phyloP scores from a whole-genome alignment of 92 coral and sea anemone species.

The Epizoanthus fatuus region DNA sequence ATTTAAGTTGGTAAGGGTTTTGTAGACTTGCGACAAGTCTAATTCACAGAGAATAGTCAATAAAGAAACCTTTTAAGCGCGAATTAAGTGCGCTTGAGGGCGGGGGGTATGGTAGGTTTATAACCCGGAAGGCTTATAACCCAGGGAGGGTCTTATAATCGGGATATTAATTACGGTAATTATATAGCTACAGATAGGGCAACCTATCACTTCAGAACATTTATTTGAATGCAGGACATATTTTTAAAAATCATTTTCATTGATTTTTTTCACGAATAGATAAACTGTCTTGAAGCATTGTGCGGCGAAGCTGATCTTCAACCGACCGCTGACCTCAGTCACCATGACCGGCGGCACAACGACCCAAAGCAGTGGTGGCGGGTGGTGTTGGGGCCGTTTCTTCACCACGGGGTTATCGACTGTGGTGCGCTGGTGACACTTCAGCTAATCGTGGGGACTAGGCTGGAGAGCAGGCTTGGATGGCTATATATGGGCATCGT shows the following conservation, averaged over 20 bases:
- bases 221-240: too few relatives aligned
- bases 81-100: too few relatives aligned
- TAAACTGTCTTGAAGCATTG: slow-evolving; percentile 20
- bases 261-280: background rate
- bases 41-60: too few relatives aligned
- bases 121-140: too few relatives aligned
- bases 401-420: slow-evolving; percentile 26
- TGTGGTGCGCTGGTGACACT: slow-evolving; percentile 28
- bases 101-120: too few relatives aligned
- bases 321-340: slow-evolving; percentile 3
- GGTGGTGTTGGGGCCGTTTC: slow-evolving; percentile 31
- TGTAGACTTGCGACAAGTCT: too few relatives aligned
- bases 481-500: slow-evolving; percentile 40
- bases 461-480: slow-evolving; percentile 43
- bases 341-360: background rate
- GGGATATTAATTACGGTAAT: too few relatives aligned
- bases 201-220: too few relatives aligned
- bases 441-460: slow-evolving; percentile 43
- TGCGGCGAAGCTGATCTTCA: slow-evolving; percentile 39
- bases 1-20: too few relatives aligned
- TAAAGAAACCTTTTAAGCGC: too few relatives aligned
- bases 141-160: too few relatives aligned
- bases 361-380: slow-evolving; percentile 43
- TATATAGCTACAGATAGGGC: too few relatives aligned
- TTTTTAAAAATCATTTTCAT: background rate